Conservation (phyloP, 1,140 invertebrate species). For the Trachymyrmex septentrionalis region DNA sequence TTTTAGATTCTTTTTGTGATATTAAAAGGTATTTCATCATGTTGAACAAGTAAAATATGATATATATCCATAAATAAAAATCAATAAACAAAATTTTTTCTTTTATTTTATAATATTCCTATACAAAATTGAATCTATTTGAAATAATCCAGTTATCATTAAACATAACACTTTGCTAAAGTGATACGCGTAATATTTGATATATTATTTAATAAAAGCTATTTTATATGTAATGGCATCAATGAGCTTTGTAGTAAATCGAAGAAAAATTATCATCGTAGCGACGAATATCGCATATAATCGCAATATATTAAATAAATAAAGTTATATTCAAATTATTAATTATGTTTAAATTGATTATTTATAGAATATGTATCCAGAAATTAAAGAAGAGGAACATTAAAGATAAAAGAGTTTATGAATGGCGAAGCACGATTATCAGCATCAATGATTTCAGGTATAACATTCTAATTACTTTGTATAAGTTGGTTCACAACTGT, state of each 20-base stretch:
- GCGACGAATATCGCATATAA: background rate
- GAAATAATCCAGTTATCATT: background rate
- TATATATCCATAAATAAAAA: slow-evolving; percentile 14
- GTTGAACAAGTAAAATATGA: background rate
- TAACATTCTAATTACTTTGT: slow-evolving; percentile 24
- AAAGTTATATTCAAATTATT: slow-evolving; percentile 11
- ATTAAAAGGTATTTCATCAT: background rate
- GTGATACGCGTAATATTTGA: background rate
- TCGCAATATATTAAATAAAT: slow-evolving; percentile 19
- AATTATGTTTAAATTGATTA: slow-evolving; percentile 7
- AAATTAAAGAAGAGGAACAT: too few species aligned
- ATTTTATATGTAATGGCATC: background rate
- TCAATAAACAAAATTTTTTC: background rate
- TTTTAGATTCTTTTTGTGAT: background rate
- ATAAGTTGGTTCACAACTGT: background rate
- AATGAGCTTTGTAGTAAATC: background rate
- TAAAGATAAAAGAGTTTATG: slow-evolving; percentile 12
- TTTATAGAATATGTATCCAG: background rate
- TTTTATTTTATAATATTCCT: background rate
- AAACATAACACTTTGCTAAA: background rate
- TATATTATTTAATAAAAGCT: background rate
- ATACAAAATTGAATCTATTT: background rate
- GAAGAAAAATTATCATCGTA: background rate
- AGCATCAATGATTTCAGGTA: slow-evolving; percentile 44
- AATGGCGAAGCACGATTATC: slow-evolving; percentile 45